Evolutionary conservation across 2,113 vertebrate species (phyloP).

Genomic region (Oreotrochilus melanogaster): DNA sequence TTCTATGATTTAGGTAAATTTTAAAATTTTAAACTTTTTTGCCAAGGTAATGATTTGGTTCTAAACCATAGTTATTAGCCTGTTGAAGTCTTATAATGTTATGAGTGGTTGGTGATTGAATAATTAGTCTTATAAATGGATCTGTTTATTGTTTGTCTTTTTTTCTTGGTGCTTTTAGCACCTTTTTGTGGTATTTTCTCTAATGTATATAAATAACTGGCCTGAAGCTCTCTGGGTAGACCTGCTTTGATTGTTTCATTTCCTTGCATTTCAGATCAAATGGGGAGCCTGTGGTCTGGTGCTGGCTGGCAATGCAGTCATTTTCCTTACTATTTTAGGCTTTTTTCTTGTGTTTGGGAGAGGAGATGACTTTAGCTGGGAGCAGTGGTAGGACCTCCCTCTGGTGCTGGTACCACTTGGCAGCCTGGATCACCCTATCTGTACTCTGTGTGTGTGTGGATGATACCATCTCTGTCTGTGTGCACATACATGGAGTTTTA

Average conservation of each 20-base stretch:
- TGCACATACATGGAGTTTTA: neutral
- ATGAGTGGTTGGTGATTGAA: neutral
- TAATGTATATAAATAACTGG: conserved; percentile 5
- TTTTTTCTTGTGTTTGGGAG: conserved; percentile 95
- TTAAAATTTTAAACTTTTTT: neutral
- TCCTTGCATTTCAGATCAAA: conserved; percentile 86
- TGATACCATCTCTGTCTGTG: neutral
- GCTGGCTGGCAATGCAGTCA: conserved; percentile 92
- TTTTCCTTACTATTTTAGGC: conserved; percentile 94
- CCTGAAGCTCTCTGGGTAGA: neutral
- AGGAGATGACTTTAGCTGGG: conserved; percentile 96
- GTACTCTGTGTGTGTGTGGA: neutral
- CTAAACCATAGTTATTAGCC: neutral
- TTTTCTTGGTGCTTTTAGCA: conserved; percentile 52
- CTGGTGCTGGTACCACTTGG: neutral
- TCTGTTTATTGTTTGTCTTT: neutral
- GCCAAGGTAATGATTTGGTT: neutral
- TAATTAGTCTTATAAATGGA: neutral
- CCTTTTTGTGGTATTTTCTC: conserved; percentile 26
- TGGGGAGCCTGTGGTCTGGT: conserved; percentile 97
- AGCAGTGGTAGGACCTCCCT: conserved; percentile 87
- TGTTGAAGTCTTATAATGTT: neutral
- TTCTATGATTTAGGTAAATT: neutral
- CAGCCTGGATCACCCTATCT: neutral
- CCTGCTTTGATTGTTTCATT: conserved; percentile 29